phyloP scores from a whole-genome alignment of 2,888 invertebrate genomes.

The Ochlodes sylvanus region DNA sequence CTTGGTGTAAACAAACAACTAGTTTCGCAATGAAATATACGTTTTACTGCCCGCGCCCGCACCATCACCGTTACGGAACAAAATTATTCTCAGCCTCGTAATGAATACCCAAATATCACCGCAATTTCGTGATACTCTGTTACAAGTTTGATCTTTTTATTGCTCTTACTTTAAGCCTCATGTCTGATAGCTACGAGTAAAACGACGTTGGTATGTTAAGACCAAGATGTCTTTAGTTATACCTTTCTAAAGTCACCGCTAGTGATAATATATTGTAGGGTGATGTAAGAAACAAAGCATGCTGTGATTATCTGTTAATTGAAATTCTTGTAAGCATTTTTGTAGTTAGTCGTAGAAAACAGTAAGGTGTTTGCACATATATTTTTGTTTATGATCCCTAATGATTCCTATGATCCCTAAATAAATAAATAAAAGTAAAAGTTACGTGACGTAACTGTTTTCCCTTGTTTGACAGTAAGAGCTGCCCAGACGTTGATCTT shows the following conservation, averaged over 20 bases:
- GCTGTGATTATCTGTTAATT: too few relatives aligned
- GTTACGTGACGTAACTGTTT: too few relatives aligned
- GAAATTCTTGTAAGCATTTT: too few relatives aligned
- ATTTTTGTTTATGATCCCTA: too few relatives aligned
- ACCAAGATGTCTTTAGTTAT: background rate
- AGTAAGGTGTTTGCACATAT: too few relatives aligned
- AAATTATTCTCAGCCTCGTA: conserved; percentile 20
- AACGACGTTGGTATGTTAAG: background rate
- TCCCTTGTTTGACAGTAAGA: too few relatives aligned
- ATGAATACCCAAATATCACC: conserved; percentile 6
- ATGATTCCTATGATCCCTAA: too few relatives aligned
- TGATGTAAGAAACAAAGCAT: too few relatives aligned
- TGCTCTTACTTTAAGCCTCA: background rate
- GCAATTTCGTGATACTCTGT: conserved; percentile 21
- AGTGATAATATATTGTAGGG: too few relatives aligned
- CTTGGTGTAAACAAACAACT: conserved; percentile 5
- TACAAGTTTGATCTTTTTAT: conserved; percentile 15
- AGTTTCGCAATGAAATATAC: conserved; percentile 7
- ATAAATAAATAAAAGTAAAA: too few relatives aligned
- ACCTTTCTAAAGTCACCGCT: background rate
- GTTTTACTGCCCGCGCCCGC: conserved; percentile 1
- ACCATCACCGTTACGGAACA: conserved; percentile 2
- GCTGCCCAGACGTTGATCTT: too few relatives aligned
- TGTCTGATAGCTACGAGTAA: background rate
- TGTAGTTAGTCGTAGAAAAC: too few relatives aligned